These are phyloP conservation scores for Anguilla marmorata DNA, from an alignment of 2,797 vertebrate species.

Conservation along the genomic window DNA sequence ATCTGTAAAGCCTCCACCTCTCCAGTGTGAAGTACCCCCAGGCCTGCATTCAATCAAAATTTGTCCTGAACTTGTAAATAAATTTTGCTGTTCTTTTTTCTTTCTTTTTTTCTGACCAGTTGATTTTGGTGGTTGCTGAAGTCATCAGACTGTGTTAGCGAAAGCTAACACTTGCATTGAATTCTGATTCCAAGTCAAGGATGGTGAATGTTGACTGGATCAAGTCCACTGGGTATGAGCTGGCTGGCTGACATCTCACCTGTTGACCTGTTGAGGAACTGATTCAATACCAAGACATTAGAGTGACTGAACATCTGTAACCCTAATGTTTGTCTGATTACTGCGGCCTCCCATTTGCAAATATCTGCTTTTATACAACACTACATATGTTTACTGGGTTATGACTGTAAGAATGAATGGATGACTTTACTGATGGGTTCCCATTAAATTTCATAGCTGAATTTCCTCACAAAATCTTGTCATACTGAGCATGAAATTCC, in stretches of 20 bases:
- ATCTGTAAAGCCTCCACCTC: too few species aligned
- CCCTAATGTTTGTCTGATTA: slow-evolving; percentile 43
- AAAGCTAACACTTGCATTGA: background rate
- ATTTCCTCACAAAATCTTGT: too few species aligned
- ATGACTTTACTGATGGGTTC: slow-evolving; percentile 22
- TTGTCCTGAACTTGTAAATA: too few species aligned
- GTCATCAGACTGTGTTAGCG: background rate
- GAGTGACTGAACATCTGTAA: slow-evolving; percentile 46
- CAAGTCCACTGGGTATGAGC: too few species aligned
- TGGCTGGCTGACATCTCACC: too few species aligned
- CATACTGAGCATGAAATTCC: too few species aligned
- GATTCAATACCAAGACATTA: slow-evolving; percentile 39
- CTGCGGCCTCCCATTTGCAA: slow-evolving; percentile 33
- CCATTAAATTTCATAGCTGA: background rate
- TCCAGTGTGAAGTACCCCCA: too few species aligned
- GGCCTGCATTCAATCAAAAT: too few species aligned
- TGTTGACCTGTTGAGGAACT: background rate
- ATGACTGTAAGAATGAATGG: slow-evolving; percentile 35
- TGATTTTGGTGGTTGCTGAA: background rate
- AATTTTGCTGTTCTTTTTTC: too few species aligned
- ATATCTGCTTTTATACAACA: slow-evolving; percentile 34
- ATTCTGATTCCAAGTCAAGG: background rate
- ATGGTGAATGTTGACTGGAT: background rate
- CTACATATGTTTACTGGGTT: slow-evolving; percentile 49
- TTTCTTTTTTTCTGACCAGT: background rate